These are phyloP conservation scores for Pristionchus maxplancki DNA, from an alignment of 2,888 invertebrate species.

Conservation along the genomic window DNA sequence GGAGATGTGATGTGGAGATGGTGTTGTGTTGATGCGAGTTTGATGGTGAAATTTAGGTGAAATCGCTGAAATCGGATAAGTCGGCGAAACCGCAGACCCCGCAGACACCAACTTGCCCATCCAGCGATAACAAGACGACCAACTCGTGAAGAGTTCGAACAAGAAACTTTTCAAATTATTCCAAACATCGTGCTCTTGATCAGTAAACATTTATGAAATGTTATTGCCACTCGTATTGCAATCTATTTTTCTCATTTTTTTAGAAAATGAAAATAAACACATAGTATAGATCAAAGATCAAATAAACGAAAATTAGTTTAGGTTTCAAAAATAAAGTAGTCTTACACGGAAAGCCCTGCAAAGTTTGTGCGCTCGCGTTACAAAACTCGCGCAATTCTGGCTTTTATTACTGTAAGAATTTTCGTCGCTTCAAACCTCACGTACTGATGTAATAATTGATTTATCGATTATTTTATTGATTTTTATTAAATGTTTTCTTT, in stretches of 20 bases:
- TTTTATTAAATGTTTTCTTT: neutral
- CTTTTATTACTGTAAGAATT: neutral
- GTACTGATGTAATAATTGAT: slow-evolving; percentile 1
- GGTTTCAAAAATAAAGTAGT: too few relatives aligned
- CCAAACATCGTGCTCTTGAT: slow-evolving; percentile 33
- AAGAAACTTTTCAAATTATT: slow-evolving; percentile 22
- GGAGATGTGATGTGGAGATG: too few relatives aligned
- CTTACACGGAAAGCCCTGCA: neutral
- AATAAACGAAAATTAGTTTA: neutral
- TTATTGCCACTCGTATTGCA: neutral
- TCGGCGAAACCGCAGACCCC: neutral
- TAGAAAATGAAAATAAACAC: neutral
- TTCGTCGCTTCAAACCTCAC: slow-evolving; percentile 1
- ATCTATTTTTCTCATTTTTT: neutral
- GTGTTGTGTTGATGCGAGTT: too few relatives aligned
- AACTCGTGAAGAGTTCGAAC: neutral
- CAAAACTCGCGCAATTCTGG: neutral
- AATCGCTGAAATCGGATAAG: slow-evolving; percentile 23
- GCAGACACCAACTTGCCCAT: neutral
- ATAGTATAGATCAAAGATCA: slow-evolving; percentile 13
- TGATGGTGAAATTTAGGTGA: neutral
- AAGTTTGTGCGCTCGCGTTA: too few relatives aligned
- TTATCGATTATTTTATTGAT: slow-evolving; percentile 29
- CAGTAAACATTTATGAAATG: slow-evolving; percentile 24
- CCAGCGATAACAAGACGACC: neutral